These are phyloP conservation scores for Mamestra configurata DNA, from an alignment of 1,140 invertebrate species.

Conservation along the genomic window DNA sequence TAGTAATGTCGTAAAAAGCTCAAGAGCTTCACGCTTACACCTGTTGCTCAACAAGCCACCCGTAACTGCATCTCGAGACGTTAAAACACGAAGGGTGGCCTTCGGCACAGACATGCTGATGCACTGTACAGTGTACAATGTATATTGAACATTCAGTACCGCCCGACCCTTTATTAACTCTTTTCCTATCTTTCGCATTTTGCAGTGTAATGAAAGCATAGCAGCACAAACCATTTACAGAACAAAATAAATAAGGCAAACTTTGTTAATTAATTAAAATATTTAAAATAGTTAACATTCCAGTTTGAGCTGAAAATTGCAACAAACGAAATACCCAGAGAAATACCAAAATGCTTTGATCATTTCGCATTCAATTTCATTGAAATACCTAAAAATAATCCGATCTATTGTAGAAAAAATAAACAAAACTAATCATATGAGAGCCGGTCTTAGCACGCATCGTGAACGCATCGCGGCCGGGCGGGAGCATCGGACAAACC, in stretches of 20 bases:
- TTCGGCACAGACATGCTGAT: neutral
- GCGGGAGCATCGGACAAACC: conserved; percentile 80
- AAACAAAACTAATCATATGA: conserved; percentile 57
- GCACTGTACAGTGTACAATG: neutral
- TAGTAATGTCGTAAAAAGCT: neutral
- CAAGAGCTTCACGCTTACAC: neutral
- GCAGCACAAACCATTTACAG: neutral
- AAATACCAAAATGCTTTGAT: neutral
- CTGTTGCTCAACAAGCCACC: conserved; percentile 14
- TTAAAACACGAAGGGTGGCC: neutral
- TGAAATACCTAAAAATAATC: conserved; percentile 27
- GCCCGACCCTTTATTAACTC: neutral
- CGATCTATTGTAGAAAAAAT: conserved; percentile 49
- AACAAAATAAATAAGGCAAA: neutral
- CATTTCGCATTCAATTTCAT: neutral
- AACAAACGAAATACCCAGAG: neutral
- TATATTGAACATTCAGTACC: neutral
- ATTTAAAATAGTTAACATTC: no score
- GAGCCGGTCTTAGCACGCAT: conserved; percentile 55
- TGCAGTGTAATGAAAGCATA: neutral
- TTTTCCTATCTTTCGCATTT: neutral
- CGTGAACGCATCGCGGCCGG: conserved; percentile 56
- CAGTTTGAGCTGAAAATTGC: no score
- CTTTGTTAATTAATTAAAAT: no score
- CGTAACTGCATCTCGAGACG: neutral